Percentiles rank a stretch among this genome's conserved stretches.
Evolutionary conservation across 2,113 vertebrate genomes (phyloP).

Genomic region (Picathartes gymnocephalus): DNA sequence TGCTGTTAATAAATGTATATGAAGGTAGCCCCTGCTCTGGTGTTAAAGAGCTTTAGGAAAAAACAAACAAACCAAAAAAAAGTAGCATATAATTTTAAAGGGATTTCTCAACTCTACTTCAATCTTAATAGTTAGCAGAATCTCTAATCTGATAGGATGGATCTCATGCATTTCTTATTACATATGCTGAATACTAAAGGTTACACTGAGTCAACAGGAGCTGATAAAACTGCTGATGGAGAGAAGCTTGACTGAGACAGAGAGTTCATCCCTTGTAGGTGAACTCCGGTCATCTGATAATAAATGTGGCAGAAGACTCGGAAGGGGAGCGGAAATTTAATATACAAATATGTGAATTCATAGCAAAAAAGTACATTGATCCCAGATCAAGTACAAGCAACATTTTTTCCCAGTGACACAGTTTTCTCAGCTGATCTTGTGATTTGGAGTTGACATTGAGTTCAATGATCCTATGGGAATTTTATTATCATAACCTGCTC

Average conservation of each 20-base stretch:
- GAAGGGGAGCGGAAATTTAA: background rate
- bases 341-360: background rate
- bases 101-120: background rate
- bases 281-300: background rate
- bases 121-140: background rate
- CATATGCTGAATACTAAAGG: background rate
- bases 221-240: background rate
- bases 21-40: background rate
- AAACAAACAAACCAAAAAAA: background rate
- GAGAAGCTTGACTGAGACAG: background rate
- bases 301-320: background rate
- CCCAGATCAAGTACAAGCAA: background rate
- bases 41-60: background rate
- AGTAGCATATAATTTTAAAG: background rate
- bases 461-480: background rate
- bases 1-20: background rate
- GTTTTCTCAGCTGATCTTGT: background rate
- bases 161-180: background rate
- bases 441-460: background rate
- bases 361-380: background rate
- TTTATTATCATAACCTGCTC: background rate
- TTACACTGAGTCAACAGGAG: background rate
- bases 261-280: background rate
- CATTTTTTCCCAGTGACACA: background rate
- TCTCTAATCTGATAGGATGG: background rate